Evolutionary conservation across 2,888 invertebrate species (phyloP).

Genomic region (Cynaeus angustus): DNA sequence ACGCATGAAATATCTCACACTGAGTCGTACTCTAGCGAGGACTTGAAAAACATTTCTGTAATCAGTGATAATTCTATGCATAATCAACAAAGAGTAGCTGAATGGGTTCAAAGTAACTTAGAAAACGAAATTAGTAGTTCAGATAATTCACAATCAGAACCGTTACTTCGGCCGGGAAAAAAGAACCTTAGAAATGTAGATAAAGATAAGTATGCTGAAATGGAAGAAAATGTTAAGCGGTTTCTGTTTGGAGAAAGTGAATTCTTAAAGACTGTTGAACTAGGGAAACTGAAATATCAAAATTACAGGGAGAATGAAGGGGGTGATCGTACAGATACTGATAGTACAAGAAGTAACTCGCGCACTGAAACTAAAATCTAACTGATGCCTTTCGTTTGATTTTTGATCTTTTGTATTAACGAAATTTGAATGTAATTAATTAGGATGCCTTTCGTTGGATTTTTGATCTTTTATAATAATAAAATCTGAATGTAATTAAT

Average conservation of each 20-base stretch:
- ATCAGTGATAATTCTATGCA: constrained; percentile 60
- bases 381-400: not conserved
- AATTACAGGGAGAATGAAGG: constrained; percentile 52
- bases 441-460: no score
- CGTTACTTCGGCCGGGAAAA: constrained; percentile 53
- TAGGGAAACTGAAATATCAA: constrained; percentile 66
- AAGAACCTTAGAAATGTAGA: constrained; percentile 70
- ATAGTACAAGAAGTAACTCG: constrained; percentile 27
- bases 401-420: no score
- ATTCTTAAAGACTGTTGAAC: constrained; percentile 66
- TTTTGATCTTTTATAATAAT: no score
- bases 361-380: constrained; percentile 43
- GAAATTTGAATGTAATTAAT: no score
- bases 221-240: constrained; percentile 86
- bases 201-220: constrained; percentile 76
- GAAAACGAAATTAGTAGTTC: constrained; percentile 73
- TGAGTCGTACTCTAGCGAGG: constrained; percentile 58
- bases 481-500: no score
- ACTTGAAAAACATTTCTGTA: constrained; percentile 55
- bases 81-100: constrained; percentile 75
- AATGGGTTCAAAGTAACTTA: constrained; percentile 82
- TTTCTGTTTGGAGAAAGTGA: constrained; percentile 75
- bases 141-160: constrained; percentile 66
- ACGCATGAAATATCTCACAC: constrained; percentile 52
- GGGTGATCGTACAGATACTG: constrained; percentile 12